Evolutionary conservation across 2,797 vertebrate genomes (phyloP).

Genomic region (Sebastes miniatus): DNA sequence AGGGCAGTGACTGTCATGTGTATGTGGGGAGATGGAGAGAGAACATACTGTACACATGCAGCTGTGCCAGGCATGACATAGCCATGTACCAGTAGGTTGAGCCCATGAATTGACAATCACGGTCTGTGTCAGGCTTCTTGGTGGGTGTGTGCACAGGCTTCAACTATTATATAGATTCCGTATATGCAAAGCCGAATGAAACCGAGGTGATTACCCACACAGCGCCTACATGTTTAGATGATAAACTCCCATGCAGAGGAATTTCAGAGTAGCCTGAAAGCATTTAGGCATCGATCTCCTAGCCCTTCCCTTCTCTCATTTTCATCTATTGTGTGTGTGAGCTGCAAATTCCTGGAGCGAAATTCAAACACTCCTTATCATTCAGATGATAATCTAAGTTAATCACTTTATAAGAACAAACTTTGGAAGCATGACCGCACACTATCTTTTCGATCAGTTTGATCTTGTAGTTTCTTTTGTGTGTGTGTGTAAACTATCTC

Average conservation of each 20-base stretch:
- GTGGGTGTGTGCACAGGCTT: conserved; percentile 2
- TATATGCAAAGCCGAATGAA: conserved; percentile 21
- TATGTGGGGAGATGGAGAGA: background rate
- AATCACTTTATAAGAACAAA: background rate
- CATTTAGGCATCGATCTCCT: background rate
- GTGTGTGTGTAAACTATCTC: background rate
- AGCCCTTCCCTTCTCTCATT: background rate
- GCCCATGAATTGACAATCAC: conserved; percentile 67
- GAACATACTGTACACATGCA: conserved; percentile 52
- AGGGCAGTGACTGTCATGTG: background rate
- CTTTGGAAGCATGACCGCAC: background rate
- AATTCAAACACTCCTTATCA: background rate
- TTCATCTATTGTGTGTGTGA: conserved; percentile 5
- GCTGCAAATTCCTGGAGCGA: background rate
- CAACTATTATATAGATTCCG: conserved; percentile 20
- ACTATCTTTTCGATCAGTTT: background rate
- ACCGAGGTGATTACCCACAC: background rate
- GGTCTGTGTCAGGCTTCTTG: conserved; percentile 43
- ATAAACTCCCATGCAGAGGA: conserved; percentile 9
- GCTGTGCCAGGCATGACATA: conserved; percentile 59
- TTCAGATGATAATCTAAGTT: background rate
- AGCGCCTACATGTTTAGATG: background rate
- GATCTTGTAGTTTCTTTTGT: background rate
- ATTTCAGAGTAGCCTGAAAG: background rate
- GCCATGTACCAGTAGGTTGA: conserved; percentile 31